These are phyloP conservation scores for Hafferia zeledoni DNA, from an alignment of 2,797 vertebrate species.

Conservation along the genomic window DNA sequence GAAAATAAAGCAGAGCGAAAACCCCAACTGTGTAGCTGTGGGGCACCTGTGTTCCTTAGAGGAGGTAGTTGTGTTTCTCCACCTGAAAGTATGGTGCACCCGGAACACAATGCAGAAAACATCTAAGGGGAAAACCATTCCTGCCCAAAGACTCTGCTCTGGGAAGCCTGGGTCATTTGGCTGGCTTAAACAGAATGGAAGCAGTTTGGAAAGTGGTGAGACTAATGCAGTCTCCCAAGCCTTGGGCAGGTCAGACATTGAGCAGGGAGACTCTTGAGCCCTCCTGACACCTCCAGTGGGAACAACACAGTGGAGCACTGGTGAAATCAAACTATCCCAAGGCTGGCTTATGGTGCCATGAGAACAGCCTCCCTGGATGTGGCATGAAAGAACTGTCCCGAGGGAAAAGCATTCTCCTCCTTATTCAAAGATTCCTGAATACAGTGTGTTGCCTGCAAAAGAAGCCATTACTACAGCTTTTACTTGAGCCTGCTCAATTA, in stretches of 20 bases:
- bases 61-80: not conserved
- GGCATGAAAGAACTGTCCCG: not conserved
- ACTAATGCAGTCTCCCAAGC: not conserved
- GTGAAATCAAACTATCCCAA: not conserved
- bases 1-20: not conserved
- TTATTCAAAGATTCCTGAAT: not conserved
- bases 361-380: not conserved
- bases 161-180: not conserved
- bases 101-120: not conserved
- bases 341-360: not conserved
- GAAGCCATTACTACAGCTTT: not conserved
- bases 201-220: not conserved
- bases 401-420: not conserved
- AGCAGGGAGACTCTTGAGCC: not conserved
- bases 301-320: not conserved
- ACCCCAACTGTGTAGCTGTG: rapidly evolving
- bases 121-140: not conserved
- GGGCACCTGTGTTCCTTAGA: not conserved
- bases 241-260: not conserved
- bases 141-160: not conserved
- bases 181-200: not conserved
- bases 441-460: not conserved
- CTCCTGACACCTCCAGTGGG: not conserved
- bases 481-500: not conserved
- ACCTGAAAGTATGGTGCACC: not conserved